These are phyloP conservation scores for Phalacrocorax pelagicus DNA, from an alignment of 2,113 vertebrate species.

Conservation along the genomic window DNA sequence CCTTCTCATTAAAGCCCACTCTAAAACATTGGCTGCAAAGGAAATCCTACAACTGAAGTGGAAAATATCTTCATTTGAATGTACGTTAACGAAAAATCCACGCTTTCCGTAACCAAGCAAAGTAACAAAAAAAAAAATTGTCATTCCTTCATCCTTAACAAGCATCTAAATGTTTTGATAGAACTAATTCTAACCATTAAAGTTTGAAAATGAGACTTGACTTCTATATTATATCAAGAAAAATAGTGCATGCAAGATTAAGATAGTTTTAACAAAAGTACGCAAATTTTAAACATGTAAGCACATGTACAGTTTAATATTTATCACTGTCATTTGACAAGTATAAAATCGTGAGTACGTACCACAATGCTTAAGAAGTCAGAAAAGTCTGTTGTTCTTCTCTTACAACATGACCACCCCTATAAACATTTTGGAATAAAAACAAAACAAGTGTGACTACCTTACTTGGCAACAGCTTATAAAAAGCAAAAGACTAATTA, in stretches of 20 bases:
- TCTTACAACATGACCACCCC: constrained; percentile 98
- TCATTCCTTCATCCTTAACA: neutral
- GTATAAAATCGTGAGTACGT: constrained; percentile 54
- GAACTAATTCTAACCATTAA: neutral
- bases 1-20: neutral
- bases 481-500: neutral
- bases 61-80: neutral
- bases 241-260: neutral
- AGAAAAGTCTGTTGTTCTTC: constrained; percentile 96
- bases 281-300: neutral
- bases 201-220: neutral
- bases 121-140: neutral
- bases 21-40: neutral
- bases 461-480: neutral
- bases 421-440: constrained; percentile 54
- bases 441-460: constrained; percentile 1
- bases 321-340: neutral
- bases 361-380: constrained; percentile 96
- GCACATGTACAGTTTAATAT: neutral
- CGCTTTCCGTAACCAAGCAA: neutral
- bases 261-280: neutral
- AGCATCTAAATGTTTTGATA: neutral
- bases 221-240: neutral
- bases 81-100: neutral
- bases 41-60: neutral